These are phyloP conservation scores for Tiliqua scincoides DNA, from an alignment of 2,113 vertebrate species.

Conservation along the genomic window DNA sequence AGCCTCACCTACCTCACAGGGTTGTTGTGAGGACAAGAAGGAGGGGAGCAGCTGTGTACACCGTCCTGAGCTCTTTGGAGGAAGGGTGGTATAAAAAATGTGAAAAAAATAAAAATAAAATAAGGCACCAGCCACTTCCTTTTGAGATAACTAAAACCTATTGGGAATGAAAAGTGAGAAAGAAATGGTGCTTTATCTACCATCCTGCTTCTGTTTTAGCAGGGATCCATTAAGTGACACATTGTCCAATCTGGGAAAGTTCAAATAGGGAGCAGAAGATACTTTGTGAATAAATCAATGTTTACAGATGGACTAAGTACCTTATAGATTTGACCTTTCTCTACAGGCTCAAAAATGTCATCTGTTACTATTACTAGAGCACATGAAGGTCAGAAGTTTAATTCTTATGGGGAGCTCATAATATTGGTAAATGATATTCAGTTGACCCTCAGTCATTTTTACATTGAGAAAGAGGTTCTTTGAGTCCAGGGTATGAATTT, in stretches of 20 bases:
- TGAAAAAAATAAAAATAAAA: too few species aligned
- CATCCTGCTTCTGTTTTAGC: slow-evolving; percentile 27
- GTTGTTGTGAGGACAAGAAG: too few species aligned
- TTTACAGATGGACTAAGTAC: slow-evolving; percentile 33
- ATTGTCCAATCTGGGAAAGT: slow-evolving; percentile 6
- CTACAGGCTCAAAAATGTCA: slow-evolving; percentile 26
- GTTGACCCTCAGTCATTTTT: slow-evolving; percentile 41
- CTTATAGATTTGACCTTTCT: slow-evolving; percentile 41
- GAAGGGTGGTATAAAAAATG: too few species aligned
- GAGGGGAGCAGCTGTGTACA: too few species aligned
- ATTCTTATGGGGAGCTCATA: slow-evolving; percentile 40
- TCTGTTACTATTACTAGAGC: slow-evolving; percentile 49
- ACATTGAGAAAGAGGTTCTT: not conserved
- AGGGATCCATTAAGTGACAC: not conserved
- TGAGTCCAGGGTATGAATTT: not conserved
- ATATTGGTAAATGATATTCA: slow-evolving; percentile 36
- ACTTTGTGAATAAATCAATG: slow-evolving; percentile 41
- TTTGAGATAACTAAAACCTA: not conserved
- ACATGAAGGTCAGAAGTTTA: slow-evolving; percentile 4
- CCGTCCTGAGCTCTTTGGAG: too few species aligned
- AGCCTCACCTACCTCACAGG: too few species aligned
- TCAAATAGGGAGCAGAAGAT: slow-evolving; percentile 7
- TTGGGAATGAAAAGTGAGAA: not conserved
- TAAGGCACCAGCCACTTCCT: too few species aligned
- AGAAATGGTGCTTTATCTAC: not conserved